Conservation (phyloP, 2,113 vertebrate species). For the Physeter macrocephalus region DNA sequence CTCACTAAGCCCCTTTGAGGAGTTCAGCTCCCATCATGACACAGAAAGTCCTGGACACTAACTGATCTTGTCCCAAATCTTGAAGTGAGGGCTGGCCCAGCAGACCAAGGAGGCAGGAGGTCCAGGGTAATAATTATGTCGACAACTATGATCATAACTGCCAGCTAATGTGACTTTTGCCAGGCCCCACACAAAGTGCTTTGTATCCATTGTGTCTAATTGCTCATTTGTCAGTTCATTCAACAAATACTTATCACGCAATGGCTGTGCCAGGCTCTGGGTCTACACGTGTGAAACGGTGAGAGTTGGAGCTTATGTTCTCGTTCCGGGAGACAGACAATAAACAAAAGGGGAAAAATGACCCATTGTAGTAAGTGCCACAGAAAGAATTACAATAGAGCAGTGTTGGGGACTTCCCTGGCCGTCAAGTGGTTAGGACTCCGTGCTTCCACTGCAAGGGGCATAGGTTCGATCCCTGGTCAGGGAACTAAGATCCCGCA, state of each 20-base stretch:
- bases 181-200: background rate
- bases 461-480: background rate
- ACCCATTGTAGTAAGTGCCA: background rate
- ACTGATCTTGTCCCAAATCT: background rate
- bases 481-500: background rate
- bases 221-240: background rate
- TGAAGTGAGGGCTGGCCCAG: background rate
- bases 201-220: background rate
- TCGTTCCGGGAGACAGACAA: background rate
- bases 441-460: background rate
- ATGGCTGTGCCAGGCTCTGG: background rate
- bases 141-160: background rate
- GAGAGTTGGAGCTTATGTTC: background rate
- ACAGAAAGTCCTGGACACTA: background rate
- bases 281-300: background rate
- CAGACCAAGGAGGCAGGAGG: background rate
- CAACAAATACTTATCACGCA: background rate
- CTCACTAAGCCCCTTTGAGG: background rate
- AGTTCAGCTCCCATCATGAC: background rate
- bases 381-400: background rate
- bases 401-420: background rate
- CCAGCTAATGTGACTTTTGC: background rate
- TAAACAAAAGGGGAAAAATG: background rate
- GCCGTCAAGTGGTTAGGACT: background rate
- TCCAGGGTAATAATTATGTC: background rate